Percentiles rank a stretch among this genome's conserved stretches.
Conservation (phyloP, 2,797 vertebrate genomes). For the Phaenicophaeus curvirostris region DNA sequence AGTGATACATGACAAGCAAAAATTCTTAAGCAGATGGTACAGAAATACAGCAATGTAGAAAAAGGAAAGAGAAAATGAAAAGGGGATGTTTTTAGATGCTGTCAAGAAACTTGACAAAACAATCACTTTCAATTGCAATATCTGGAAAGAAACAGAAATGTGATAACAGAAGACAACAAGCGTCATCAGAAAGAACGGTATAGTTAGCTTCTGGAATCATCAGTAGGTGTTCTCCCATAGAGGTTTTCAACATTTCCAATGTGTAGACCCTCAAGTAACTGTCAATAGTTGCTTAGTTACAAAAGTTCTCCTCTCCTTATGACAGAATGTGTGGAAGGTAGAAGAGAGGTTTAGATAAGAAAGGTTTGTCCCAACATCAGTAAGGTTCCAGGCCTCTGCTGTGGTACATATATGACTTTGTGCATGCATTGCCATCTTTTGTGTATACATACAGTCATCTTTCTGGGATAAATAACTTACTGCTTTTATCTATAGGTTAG, state of each 20-base stretch:
- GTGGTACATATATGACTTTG: background rate
- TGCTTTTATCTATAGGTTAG: background rate
- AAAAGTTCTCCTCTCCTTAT: background rate
- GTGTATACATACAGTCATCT: background rate
- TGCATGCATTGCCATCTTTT: background rate
- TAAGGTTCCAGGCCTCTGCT: background rate
- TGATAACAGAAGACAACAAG: background rate
- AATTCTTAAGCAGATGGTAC: conserved; percentile 32
- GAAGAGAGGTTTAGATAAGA: background rate
- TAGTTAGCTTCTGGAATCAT: background rate
- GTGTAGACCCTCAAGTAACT: background rate
- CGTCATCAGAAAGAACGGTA: background rate
- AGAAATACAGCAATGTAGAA: background rate
- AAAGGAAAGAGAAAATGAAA: conserved; percentile 36
- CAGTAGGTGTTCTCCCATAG: background rate
- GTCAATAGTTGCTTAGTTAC: too few species aligned
- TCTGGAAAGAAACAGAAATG: background rate
- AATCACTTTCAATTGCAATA: conserved; percentile 10
- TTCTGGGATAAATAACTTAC: background rate
- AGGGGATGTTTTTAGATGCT: conserved; percentile 14
- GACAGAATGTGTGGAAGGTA: background rate
- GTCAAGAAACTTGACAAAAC: conserved; percentile 50
- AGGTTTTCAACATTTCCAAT: background rate
- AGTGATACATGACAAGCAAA: conserved; percentile 1
- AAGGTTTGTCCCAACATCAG: background rate